phyloP scores from a whole-genome alignment of 2,888 invertebrate species.

The Laothoe populi region DNA sequence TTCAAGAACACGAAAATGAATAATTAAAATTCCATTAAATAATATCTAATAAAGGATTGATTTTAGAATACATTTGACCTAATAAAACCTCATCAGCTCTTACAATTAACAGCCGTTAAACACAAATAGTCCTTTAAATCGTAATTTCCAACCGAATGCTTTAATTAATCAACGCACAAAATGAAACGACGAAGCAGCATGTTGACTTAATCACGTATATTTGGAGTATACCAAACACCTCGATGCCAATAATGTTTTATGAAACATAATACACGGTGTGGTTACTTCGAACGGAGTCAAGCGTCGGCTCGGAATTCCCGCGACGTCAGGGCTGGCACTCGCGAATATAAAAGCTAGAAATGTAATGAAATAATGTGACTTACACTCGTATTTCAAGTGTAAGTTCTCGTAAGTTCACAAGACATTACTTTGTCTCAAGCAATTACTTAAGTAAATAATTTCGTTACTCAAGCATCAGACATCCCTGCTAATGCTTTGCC shows the following conservation, averaged over 20 bases:
- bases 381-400: no score
- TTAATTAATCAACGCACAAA: conserved; percentile 14
- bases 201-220: conserved; percentile 26
- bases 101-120: background rate
- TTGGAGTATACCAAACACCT: conserved; percentile 17
- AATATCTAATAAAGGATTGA: no score
- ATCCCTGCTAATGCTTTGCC: no score
- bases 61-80: no score
- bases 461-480: no score
- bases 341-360: background rate
- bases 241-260: conserved; percentile 27
- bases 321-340: conserved; percentile 17
- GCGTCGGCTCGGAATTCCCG: conserved; percentile 26
- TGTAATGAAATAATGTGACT: no score
- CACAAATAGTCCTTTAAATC: background rate
- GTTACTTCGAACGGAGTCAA: conserved; percentile 22
- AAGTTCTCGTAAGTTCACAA: no score
- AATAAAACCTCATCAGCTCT: background rate
- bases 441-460: no score
- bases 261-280: conserved; percentile 28
- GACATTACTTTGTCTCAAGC: no score
- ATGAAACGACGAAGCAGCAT: conserved; percentile 21
- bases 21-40: no score
- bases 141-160: background rate
- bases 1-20: no score